phyloP scores from a whole-genome alignment of 2,888 invertebrate species.

The Nomada fucata region DNA sequence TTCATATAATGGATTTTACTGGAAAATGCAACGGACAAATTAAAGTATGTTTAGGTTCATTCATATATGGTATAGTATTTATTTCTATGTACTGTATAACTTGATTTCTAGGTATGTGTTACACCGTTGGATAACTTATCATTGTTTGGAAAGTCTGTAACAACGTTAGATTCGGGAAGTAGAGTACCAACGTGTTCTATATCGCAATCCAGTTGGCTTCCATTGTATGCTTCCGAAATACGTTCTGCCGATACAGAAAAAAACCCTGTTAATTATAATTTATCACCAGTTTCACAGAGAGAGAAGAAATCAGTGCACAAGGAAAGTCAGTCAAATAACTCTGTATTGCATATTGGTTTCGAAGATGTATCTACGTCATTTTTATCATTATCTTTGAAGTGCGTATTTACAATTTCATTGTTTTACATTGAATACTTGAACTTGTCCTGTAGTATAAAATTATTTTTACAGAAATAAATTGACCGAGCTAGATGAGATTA shows the following conservation, averaged over 20 bases:
- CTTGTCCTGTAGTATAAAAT: neutral
- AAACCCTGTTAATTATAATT: constrained; percentile 33
- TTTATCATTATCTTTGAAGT: constrained; percentile 81
- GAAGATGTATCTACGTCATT: constrained; percentile 80
- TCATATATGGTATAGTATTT: neutral
- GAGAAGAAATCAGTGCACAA: constrained; percentile 44
- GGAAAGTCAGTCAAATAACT: constrained; percentile 52
- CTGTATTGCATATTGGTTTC: constrained; percentile 66
- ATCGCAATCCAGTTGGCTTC: constrained; percentile 42
- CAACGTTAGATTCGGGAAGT: constrained; percentile 48
- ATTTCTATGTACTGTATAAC: neutral
- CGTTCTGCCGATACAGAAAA: constrained; percentile 41
- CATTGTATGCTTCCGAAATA: constrained; percentile 58
- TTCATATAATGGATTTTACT: constrained; percentile 87
- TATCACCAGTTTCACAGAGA: constrained; percentile 18
- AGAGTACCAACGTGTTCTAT: constrained; percentile 38
- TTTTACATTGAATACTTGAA: neutral
- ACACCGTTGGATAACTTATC: constrained; percentile 85
- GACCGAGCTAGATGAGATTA: constrained; percentile 87
- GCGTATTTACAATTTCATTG: constrained; percentile 11
- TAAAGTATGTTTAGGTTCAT: constrained; percentile 82
- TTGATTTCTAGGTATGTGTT: constrained; percentile 83
- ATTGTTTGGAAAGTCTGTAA: constrained; percentile 69
- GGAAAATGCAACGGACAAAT: constrained; percentile 87
- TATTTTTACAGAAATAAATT: constrained; percentile 86